Conservation (phyloP, 2,113 vertebrate species). For the Sigmodon hispidus region DNA sequence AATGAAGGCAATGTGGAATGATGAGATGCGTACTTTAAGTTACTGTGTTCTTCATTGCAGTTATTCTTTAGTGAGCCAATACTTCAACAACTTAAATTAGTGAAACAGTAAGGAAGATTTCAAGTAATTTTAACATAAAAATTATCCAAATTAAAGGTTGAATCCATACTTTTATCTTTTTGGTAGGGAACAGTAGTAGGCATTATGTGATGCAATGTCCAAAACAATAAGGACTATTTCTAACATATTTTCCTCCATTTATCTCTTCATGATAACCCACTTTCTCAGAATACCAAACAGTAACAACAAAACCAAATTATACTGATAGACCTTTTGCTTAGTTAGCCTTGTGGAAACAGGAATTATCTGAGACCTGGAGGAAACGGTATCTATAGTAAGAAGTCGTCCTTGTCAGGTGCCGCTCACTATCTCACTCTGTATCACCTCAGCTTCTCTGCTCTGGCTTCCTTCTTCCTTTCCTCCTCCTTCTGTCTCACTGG, state of each 20-base stretch:
- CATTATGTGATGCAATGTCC: neutral
- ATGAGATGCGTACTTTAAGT: neutral
- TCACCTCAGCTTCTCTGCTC: neutral
- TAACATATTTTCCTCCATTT: neutral
- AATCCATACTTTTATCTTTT: neutral
- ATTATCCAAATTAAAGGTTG: neutral
- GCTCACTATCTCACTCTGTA: neutral
- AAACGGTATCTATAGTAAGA: neutral
- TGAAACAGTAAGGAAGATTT: neutral
- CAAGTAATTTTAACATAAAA: constrained; percentile 20
- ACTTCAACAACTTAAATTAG: neutral
- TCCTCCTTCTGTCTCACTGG: neutral
- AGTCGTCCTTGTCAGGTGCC: accelerated
- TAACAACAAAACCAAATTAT: neutral
- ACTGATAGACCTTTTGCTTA: neutral
- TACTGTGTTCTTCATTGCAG: neutral
- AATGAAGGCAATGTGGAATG: neutral
- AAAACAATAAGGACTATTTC: neutral
- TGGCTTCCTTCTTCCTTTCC: neutral
- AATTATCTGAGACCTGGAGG: neutral
- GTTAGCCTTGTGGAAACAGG: neutral
- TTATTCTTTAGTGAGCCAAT: neutral
- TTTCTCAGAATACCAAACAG: too few relatives aligned
- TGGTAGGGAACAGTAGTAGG: neutral
- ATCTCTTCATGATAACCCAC: neutral